Conservation (phyloP, 2,797 vertebrate genomes). For the Carcharodon carcharias region DNA sequence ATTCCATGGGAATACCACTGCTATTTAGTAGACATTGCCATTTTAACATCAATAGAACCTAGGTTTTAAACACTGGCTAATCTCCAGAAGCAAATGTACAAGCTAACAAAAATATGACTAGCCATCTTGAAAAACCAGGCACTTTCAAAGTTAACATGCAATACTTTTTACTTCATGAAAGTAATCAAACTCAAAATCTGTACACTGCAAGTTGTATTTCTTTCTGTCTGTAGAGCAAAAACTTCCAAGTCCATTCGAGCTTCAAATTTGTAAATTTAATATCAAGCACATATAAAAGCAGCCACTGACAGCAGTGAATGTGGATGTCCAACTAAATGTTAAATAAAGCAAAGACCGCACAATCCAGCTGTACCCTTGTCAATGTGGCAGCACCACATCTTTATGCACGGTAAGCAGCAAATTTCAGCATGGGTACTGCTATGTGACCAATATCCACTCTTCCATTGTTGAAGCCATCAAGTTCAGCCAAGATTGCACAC, state of each 20-base stretch:
- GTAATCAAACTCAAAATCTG: not conserved
- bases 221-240: not conserved
- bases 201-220: not conserved
- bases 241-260: not conserved
- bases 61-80: not conserved
- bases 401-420: not conserved
- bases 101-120: not conserved
- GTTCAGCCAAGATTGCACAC: not conserved
- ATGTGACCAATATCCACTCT: not conserved
- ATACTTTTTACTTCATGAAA: not conserved
- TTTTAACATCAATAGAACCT: constrained; percentile 31
- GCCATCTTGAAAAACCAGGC: not conserved
- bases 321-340: not conserved
- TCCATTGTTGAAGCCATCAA: not conserved
- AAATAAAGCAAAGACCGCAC: not conserved
- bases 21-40: constrained; percentile 36
- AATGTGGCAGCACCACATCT: not conserved
- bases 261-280: not conserved
- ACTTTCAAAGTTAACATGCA: constrained; percentile 30
- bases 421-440: not conserved
- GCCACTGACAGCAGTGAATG: not conserved
- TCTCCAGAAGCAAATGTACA: not conserved
- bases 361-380: not conserved
- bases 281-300: not conserved
- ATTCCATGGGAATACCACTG: not conserved